Evolutionary conservation across 2,113 vertebrate genomes (phyloP).

Genomic region (Muscicapa adusta): DNA sequence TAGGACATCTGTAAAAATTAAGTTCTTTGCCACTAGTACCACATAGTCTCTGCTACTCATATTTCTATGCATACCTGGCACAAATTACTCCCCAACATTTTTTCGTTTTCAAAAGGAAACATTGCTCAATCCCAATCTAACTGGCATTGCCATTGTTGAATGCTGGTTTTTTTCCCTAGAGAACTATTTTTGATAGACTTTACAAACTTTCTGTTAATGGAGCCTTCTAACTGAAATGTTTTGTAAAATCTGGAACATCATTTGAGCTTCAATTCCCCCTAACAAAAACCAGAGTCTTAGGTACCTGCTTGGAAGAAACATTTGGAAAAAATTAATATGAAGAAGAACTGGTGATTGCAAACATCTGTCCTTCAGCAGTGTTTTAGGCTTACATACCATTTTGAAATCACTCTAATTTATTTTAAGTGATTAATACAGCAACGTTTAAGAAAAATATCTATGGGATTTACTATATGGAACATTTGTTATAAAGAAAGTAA

Average conservation of each 20-base stretch:
- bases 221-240: neutral
- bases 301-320: neutral
- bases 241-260: neutral
- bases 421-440: neutral
- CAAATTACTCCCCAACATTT: neutral
- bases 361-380: neutral
- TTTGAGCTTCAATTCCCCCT: neutral
- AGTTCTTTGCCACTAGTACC: neutral
- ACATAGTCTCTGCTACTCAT: fast-evolving
- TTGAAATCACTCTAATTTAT: neutral
- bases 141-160: neutral
- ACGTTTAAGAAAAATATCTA: neutral
- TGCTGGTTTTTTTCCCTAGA: neutral
- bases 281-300: neutral
- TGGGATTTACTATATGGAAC: neutral
- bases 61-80: neutral
- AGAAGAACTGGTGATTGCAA: neutral
- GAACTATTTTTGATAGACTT: neutral
- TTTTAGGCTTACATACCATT: neutral
- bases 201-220: neutral
- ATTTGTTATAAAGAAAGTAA: neutral
- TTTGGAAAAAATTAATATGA: neutral
- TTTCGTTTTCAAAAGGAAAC: neutral
- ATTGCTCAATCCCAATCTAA: neutral
- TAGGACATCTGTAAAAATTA: neutral